These are phyloP conservation scores for Opisthograptis luteolata DNA, from an alignment of 2,888 invertebrate genomes.

Conservation along the genomic window DNA sequence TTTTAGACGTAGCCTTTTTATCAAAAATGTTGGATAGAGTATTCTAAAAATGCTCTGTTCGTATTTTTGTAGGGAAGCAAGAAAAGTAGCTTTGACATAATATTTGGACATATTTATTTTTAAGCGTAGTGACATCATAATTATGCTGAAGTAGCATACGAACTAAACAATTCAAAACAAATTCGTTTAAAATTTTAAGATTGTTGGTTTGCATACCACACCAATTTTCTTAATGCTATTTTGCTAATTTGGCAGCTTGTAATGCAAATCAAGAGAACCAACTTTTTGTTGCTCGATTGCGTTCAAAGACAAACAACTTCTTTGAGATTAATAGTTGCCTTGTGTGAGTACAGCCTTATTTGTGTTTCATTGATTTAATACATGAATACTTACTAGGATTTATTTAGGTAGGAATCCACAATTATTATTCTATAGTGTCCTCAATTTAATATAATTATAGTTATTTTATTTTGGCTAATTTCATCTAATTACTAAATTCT, in stretches of 20 bases:
- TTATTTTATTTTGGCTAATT: constrained; percentile 49
- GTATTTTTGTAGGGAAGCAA: too few species aligned
- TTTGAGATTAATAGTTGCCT: background rate
- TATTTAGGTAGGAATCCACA: background rate
- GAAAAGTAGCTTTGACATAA: too few species aligned
- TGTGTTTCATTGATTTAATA: background rate
- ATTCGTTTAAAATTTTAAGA: too few species aligned
- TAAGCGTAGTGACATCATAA: too few species aligned
- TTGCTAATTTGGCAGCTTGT: background rate
- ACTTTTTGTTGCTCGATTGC: background rate
- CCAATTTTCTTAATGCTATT: too few species aligned
- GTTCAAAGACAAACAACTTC: background rate
- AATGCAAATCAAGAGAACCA: background rate
- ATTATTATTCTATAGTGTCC: constrained; percentile 8
- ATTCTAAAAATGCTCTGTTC: too few species aligned
- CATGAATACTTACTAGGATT: background rate
- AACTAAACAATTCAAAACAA: too few species aligned
- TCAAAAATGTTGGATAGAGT: background rate
- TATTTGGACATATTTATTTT: too few species aligned
- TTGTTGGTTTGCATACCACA: too few species aligned
- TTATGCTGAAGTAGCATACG: too few species aligned
- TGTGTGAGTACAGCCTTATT: background rate
- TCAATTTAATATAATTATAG: constrained; percentile 7
- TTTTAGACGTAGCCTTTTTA: background rate
- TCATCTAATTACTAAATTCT: constrained; percentile 60